Percentiles rank a stretch among this genome's conserved stretches.
These are phyloP conservation scores for Timandra comae DNA, from an alignment of 2,888 invertebrate species.

Conservation along the genomic window DNA sequence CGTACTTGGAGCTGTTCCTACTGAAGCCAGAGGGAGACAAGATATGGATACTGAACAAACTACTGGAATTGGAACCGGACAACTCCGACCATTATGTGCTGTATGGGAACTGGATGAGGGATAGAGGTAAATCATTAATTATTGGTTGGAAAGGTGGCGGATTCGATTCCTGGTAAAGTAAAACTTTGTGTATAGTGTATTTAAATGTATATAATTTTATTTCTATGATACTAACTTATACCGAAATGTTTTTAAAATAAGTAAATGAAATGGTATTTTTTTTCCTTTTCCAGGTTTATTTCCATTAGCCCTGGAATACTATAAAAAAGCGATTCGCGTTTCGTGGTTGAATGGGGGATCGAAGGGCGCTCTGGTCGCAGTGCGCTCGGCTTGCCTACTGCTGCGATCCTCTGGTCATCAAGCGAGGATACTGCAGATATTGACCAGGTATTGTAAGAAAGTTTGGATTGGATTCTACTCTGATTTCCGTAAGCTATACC, in stretches of 20 bases:
- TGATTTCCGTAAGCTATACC: no score
- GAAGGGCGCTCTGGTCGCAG: conserved; percentile 75
- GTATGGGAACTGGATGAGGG: conserved; percentile 83
- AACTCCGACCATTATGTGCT: conserved; percentile 83
- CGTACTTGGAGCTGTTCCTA: conserved; percentile 81
- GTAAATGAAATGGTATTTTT: no score
- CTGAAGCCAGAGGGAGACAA: conserved; percentile 72
- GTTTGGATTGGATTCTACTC: no score
- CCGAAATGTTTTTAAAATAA: no score
- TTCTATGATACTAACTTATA: no score
- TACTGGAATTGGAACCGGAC: conserved; percentile 80
- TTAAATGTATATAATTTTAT: no score
- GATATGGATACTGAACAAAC: conserved; percentile 76
- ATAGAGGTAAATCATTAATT: conserved; percentile 81
- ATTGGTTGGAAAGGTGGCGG: no score
- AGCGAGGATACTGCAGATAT: conserved; percentile 79
- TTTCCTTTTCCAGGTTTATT: conserved; percentile 40
- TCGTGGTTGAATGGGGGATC: conserved; percentile 60
- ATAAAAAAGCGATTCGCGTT: conserved; percentile 47
- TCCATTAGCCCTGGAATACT: conserved; percentile 50
- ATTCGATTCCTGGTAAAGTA: no score
- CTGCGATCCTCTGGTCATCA: conserved; percentile 80
- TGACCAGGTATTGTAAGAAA: conserved; percentile 71
- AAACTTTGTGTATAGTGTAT: no score
- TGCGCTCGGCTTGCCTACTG: conserved; percentile 78